phyloP scores from a whole-genome alignment of 2,797 vertebrate species.

The Phaenicophaeus curvirostris region DNA sequence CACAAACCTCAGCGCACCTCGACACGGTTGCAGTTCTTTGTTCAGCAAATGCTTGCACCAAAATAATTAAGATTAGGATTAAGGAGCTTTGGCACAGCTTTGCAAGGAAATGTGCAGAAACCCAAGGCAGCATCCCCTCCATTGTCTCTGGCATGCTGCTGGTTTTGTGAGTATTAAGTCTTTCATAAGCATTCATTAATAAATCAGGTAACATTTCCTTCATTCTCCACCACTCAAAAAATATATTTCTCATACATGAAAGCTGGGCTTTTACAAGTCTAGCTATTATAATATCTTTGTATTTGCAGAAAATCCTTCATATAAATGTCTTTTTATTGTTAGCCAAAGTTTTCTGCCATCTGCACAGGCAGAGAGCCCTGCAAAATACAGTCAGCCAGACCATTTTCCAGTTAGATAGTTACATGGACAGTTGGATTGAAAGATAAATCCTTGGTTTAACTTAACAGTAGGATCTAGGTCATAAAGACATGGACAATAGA shows the following conservation, averaged over 20 bases:
- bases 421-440: not conserved
- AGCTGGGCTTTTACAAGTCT: not conserved
- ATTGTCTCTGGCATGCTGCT: not conserved
- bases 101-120: not conserved
- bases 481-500: not conserved
- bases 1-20: not conserved
- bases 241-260: not conserved
- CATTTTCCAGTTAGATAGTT: not conserved
- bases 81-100: not conserved
- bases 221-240: not conserved
- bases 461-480: not conserved
- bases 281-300: not conserved
- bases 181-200: not conserved
- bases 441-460: not conserved
- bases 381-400: not conserved
- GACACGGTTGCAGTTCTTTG: not conserved
- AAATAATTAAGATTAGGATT: not conserved
- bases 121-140: not conserved
- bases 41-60: not conserved
- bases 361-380: not conserved
- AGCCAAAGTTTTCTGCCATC: not conserved
- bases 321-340: not conserved
- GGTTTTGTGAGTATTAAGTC: not conserved
- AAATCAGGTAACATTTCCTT: not conserved
- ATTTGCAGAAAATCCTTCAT: not conserved